Base-by-base conservation (phyloP, 2,888 invertebrate genomes). In the Morpho helenor region DNA sequence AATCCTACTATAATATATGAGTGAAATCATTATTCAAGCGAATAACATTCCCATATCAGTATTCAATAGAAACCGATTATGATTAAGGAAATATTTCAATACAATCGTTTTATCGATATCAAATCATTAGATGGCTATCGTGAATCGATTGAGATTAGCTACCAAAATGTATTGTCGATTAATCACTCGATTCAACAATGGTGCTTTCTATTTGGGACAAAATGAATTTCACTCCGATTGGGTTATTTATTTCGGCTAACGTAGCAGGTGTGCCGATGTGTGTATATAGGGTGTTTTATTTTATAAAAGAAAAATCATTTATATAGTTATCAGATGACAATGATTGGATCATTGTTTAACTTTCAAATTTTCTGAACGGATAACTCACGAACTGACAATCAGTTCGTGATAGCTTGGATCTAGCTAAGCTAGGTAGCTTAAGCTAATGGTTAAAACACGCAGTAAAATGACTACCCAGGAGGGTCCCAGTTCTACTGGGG, bases 191-290 rank as follows among this genome's bases (percentile, higher is more conserved):
- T 60, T 62, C 66, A 53, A 66, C 66, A 66, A 64, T 63, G 65
- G 67, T 72, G 76, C 79, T 84, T 80, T 84, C 71, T 65, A 68
- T 69, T 69, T 78, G 79, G 79, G 83, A 84, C 82, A 87, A 82
- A 84, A 78, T 76, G 79, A 79, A 87, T 87, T 86, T 85, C 82
- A 80, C 84, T 74, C 75, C 76, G 75, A 82, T 82, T 80, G 71
- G 73, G 78, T 82, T 81, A 86, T 87, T 86, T 83, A 87, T 84
- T 76, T 73, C 72, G 74, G 71, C 72, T 67, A 71, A 68, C 67
- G 64, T 70, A 75, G 82, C 87, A 87, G 87, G 87, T 87, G 87
- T 76, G 68, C 66, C 66, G 65, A 64, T 59, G 61, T 57, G 60
- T 7, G 52, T 68, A 69, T 80, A 85, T 79, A 82, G 76, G 72